These are phyloP conservation scores for Oscheius sp. DNA, from an alignment of 2,888 invertebrate genomes.

Conservation along the genomic window DNA sequence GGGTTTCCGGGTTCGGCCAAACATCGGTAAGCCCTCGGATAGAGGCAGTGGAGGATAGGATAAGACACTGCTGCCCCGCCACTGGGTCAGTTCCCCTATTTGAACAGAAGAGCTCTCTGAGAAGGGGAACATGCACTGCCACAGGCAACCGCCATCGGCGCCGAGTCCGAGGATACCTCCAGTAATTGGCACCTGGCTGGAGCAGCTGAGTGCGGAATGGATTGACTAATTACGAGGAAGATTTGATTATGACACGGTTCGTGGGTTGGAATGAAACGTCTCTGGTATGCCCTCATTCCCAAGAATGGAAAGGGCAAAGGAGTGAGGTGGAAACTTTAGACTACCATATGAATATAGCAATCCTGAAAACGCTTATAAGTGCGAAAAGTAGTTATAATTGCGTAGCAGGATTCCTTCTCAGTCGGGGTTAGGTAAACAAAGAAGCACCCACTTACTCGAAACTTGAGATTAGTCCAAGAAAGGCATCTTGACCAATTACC, in stretches of 20 bases:
- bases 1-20: conserved; percentile 59
- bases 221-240: conserved; percentile 12
- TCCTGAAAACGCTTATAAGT: too few relatives aligned
- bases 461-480: conserved; percentile 5
- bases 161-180: conserved; percentile 11
- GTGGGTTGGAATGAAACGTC: too few relatives aligned
- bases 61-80: conserved; percentile 21
- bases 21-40: conserved; percentile 42
- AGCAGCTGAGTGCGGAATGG: conserved; percentile 28
- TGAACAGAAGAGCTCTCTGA: too few relatives aligned
- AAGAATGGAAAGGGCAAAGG: too few relatives aligned
- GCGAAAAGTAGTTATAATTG: too few relatives aligned
- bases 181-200: conserved; percentile 27
- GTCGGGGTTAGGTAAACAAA: background rate
- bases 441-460: background rate
- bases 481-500: background rate
- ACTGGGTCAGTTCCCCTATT: too few relatives aligned
- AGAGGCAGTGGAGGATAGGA: conserved; percentile 29
- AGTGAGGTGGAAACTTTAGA: too few relatives aligned
- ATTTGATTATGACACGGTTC: conserved; percentile 11
- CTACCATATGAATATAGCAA: too few relatives aligned
- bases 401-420: background rate
- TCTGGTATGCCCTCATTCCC: too few relatives aligned
- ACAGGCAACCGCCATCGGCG: too few relatives aligned
- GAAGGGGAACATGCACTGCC: too few relatives aligned